These are phyloP conservation scores for Luperina nickerlii DNA, from an alignment of 2,888 invertebrate genomes.

Conservation along the genomic window DNA sequence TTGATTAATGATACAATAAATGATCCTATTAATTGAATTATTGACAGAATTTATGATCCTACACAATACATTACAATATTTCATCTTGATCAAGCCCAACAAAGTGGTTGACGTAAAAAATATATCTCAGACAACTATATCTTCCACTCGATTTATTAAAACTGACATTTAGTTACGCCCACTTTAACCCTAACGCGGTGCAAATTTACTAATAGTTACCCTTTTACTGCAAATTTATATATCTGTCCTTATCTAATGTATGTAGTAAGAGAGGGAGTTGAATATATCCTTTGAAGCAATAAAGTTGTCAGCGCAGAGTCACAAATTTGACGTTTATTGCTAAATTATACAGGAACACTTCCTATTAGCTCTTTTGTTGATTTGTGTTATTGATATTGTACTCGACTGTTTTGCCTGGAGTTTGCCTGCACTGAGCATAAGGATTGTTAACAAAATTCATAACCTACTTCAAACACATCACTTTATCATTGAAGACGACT, in stretches of 20 bases:
- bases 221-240: conserved; percentile 63
- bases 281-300: conserved; percentile 68
- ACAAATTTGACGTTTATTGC: conserved; percentile 80
- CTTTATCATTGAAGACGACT: too few relatives aligned
- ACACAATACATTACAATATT: conserved; percentile 56
- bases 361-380: conserved; percentile 58
- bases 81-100: conserved; percentile 41
- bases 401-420: conserved; percentile 18
- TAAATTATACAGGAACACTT: conserved; percentile 79
- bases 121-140: conserved; percentile 70
- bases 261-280: conserved; percentile 59
- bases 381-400: conserved; percentile 50
- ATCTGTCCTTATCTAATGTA: conserved; percentile 63
- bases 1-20: conserved; percentile 33
- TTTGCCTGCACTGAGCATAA: not conserved
- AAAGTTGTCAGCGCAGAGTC: conserved; percentile 75
- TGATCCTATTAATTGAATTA: conserved; percentile 33
- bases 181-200: conserved; percentile 82
- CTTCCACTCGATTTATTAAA: conserved; percentile 87
- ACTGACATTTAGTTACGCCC: conserved; percentile 85
- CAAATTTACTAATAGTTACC: conserved; percentile 74
- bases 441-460: not conserved
- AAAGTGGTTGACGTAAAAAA: conserved; percentile 56
- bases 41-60: conserved; percentile 33
- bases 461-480: too few relatives aligned